phyloP scores from a whole-genome alignment of 1,140 invertebrate species.

The Gerris buenoi region DNA sequence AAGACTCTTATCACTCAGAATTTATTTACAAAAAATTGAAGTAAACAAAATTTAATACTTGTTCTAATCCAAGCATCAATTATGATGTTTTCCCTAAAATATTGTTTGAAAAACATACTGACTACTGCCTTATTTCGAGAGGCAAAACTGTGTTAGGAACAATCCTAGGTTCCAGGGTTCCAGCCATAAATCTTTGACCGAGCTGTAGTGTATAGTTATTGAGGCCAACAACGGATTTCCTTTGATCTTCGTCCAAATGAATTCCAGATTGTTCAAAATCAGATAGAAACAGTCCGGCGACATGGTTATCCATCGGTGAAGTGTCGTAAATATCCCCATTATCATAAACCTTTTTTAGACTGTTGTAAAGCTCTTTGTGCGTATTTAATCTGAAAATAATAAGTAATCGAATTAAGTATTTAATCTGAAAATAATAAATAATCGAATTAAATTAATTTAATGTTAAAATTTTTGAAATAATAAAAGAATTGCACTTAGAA shows the following conservation, averaged over 20 bases:
- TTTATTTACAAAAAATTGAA: not conserved
- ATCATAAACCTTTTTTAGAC: conserved; percentile 49
- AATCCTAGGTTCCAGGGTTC: conserved; percentile 46
- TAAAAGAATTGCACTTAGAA: too few relatives aligned
- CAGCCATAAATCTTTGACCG: conserved; percentile 74
- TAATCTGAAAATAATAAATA: too few relatives aligned
- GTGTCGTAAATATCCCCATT: conserved; percentile 52
- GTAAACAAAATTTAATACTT: too few relatives aligned
- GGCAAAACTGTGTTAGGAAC: conserved; percentile 51
- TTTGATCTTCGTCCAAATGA: conserved; percentile 63
- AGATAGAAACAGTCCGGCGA: conserved; percentile 77
- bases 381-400: conserved; percentile 87
- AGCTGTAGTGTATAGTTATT: conserved; percentile 67
- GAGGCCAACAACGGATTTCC: conserved; percentile 61
- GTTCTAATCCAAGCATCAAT: too few relatives aligned
- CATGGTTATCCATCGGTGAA: conserved; percentile 63
- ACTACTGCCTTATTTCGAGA: conserved; percentile 54
- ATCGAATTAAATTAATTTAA: too few relatives aligned
- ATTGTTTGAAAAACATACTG: conserved; percentile 30
- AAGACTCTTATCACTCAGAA: too few relatives aligned
- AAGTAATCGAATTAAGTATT: too few relatives aligned
- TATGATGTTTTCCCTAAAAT: not conserved
- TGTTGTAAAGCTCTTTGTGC: conserved; percentile 62
- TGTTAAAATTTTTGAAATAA: too few relatives aligned
- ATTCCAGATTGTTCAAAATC: conserved; percentile 96